Conservation (phyloP, 2,888 invertebrate genomes). For the Meloe dianella region DNA sequence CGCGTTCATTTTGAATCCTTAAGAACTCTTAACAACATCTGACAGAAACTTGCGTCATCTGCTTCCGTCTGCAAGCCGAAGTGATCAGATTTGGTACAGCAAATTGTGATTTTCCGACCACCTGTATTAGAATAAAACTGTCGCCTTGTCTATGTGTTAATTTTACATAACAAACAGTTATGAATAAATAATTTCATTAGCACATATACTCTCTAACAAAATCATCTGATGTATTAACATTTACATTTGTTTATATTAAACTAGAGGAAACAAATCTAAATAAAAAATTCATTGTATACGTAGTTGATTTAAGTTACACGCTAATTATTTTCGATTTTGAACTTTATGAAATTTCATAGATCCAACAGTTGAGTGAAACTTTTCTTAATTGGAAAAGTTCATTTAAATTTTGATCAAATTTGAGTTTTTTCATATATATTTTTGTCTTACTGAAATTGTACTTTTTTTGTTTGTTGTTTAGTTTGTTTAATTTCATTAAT, state of each 20-base stretch:
- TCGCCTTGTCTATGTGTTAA: neutral
- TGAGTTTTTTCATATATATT: neutral
- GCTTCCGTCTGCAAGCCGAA: too few species aligned
- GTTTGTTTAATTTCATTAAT: neutral
- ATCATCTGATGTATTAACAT: too few species aligned
- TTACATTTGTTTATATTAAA: neutral
- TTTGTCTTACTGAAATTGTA: neutral
- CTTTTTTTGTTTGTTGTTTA: neutral
- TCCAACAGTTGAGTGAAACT: neutral
- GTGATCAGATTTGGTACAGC: too few species aligned
- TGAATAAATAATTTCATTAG: neutral
- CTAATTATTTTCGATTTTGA: constrained; percentile 8
- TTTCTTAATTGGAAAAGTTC: constrained; percentile 4
- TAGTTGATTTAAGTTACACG: neutral
- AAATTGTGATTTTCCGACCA: too few species aligned
- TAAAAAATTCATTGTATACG: neutral
- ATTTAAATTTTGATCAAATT: neutral
- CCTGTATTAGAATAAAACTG: neutral
- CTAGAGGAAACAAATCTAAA: too few species aligned
- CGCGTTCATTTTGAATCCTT: too few species aligned
- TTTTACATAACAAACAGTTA: neutral
- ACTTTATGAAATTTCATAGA: neutral
- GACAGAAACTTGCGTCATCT: too few species aligned
- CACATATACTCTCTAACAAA: neutral
- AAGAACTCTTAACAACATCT: too few species aligned